Evolutionary conservation across 2,888 invertebrate genomes (phyloP).

Genomic region (Nycteola revayana): DNA sequence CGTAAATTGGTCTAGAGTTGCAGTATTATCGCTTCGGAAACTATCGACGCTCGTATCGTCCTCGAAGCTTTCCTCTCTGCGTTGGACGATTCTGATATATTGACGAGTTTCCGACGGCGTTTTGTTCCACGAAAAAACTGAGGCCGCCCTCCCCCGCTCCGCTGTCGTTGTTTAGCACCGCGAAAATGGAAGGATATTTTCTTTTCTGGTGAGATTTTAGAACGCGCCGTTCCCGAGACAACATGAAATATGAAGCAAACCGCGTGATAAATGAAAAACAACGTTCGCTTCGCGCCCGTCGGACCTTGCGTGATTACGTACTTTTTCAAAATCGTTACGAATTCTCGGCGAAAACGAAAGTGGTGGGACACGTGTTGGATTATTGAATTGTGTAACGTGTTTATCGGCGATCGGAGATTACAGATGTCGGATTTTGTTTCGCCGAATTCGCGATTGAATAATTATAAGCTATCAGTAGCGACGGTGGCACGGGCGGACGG

Average conservation of each 20-base stretch:
- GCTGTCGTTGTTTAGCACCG: constrained; percentile 39
- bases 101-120: constrained; percentile 49
- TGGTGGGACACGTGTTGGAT: constrained; percentile 21
- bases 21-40: constrained; percentile 48
- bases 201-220: constrained; percentile 38
- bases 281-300: constrained; percentile 20
- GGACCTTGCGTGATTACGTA: constrained; percentile 35
- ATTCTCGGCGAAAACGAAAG: constrained; percentile 27
- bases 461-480: constrained; percentile 13
- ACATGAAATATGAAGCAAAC: constrained; percentile 44
- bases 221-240: constrained; percentile 29
- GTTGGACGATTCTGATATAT: constrained; percentile 54
- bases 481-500: constrained; percentile 3
- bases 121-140: constrained; percentile 41
- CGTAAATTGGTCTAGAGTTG: constrained; percentile 49
- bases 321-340: constrained; percentile 24
- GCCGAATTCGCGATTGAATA: too few relatives aligned
- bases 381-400: constrained; percentile 27
- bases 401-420: constrained; percentile 23
- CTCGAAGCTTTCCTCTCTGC: constrained; percentile 34
- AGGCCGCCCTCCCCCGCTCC: constrained; percentile 20
- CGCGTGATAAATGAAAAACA: constrained; percentile 41
- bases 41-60: constrained; percentile 39
- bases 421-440: too few relatives aligned
- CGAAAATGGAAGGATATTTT: constrained; percentile 40